A percentile compares a stretch with the other conserved stretches of the same genome.
Evolutionary conservation across 2,113 vertebrate species (phyloP).

Genomic region (Bufo gargarizans): DNA sequence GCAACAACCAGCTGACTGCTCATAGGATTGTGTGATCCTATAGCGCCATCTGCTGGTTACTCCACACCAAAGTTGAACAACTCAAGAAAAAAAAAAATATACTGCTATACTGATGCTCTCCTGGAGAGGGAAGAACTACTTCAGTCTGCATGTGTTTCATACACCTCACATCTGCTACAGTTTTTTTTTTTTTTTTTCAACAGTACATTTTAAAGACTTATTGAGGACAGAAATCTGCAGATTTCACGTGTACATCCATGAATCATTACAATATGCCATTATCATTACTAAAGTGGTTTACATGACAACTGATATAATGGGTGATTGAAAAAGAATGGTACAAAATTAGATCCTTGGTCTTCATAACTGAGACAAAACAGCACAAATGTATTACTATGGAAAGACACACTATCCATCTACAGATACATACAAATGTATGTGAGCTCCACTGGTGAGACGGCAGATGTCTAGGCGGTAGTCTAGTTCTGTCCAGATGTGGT

Average conservation of each 20-base stretch:
- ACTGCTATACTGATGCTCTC: not conserved
- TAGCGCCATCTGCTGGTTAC: slow-evolving; percentile 44
- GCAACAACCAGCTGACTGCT: not conserved
- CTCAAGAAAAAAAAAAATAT: not conserved
- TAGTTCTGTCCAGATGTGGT: too few species aligned
- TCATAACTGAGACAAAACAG: too few species aligned
- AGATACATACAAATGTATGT: too few species aligned
- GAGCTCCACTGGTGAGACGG: too few species aligned
- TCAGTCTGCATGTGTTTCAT: slow-evolving; percentile 10
- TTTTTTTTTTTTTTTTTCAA: not conserved
- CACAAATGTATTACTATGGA: too few species aligned
- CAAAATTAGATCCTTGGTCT: too few species aligned
- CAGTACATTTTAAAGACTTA: not conserved
- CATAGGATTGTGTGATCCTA: slow-evolving; percentile 8
- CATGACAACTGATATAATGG: not conserved
- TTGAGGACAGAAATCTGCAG: not conserved
- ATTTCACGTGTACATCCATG: not conserved
- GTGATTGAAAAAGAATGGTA: too few species aligned
- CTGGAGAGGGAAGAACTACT: not conserved
- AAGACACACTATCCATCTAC: too few species aligned
- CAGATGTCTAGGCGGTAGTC: too few species aligned
- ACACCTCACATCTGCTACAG: slow-evolving; percentile 29
- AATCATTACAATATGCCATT: not conserved
- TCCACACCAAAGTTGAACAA: not conserved
- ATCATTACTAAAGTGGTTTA: not conserved